phyloP scores from a whole-genome alignment of 2,888 invertebrate species.

The Resseliella maxima region DNA sequence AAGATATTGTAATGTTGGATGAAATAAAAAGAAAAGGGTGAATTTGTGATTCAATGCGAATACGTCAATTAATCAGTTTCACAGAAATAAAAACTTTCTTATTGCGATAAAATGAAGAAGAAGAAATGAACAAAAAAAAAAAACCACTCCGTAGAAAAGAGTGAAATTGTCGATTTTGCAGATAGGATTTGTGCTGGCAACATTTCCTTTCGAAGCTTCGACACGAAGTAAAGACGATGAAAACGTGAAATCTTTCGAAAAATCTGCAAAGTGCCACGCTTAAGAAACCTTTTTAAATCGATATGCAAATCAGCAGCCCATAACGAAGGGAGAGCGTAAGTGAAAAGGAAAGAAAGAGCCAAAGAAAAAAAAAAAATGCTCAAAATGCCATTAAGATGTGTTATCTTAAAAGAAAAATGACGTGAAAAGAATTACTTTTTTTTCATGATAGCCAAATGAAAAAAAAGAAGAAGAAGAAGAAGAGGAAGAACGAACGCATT shows the following conservation, averaged over 20 bases:
- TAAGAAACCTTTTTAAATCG: constrained; percentile 26
- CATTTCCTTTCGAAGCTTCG: neutral
- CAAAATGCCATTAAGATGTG: neutral
- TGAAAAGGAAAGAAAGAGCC: too few species aligned
- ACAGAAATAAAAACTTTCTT: neutral
- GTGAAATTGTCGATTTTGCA: neutral
- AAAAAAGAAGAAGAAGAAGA: too few species aligned
- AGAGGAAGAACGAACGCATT: too few species aligned
- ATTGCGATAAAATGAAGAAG: too few species aligned
- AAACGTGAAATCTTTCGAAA: neutral
- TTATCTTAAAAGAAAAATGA: constrained; percentile 6
- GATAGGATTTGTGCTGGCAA: neutral
- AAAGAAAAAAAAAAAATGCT: neutral
- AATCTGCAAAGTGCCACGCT: neutral
- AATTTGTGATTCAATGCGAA: neutral
- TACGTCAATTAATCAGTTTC: neutral
- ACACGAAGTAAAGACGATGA: neutral
- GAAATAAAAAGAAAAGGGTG: neutral
- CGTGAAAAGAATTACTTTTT: neutral
- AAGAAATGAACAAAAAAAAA: too few species aligned
- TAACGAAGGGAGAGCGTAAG: too few species aligned
- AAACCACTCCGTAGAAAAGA: too few species aligned
- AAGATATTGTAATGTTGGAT: neutral
- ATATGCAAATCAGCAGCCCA: neutral
- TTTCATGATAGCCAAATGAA: neutral